These are phyloP conservation scores for Condylostylus longicornis DNA, from an alignment of 1,140 invertebrate genomes.

Conservation along the genomic window DNA sequence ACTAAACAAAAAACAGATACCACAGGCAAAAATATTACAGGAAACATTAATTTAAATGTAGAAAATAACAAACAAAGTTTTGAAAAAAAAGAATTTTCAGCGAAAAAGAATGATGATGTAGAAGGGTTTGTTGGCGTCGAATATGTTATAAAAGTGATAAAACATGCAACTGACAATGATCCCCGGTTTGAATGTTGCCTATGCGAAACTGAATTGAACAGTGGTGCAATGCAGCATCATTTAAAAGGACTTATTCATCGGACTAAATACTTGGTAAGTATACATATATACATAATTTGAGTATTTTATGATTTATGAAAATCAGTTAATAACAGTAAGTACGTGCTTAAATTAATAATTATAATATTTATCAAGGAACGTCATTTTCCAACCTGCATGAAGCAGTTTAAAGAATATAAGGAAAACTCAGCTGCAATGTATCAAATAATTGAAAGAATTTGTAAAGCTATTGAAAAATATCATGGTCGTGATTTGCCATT, in stretches of 20 bases:
- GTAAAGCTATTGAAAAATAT: slow-evolving; percentile 21
- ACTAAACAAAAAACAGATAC: too few relatives aligned
- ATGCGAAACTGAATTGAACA: slow-evolving; percentile 16
- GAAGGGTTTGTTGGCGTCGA: slow-evolving; percentile 22
- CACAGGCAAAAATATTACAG: too few relatives aligned
- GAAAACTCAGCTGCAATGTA: too few relatives aligned
- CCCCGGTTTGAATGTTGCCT: slow-evolving; percentile 16
- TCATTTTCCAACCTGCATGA: slow-evolving; percentile 23
- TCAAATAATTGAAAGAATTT: slow-evolving; percentile 18
- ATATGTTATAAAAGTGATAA: slow-evolving; percentile 25
- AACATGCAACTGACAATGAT: slow-evolving; percentile 4
- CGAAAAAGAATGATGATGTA: slow-evolving; percentile 7
- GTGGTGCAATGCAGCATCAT: slow-evolving; percentile 21
- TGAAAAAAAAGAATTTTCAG: too few relatives aligned
- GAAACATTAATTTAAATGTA: too few relatives aligned
- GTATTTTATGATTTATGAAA: neutral
- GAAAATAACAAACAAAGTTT: too few relatives aligned
- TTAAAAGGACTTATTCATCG: slow-evolving; percentile 21
- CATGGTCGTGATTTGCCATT: slow-evolving; percentile 19
- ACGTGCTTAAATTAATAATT: too few relatives aligned
- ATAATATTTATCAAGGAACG: neutral
- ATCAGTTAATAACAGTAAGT: too few relatives aligned
- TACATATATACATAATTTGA: neutral
- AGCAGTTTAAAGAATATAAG: slow-evolving; percentile 12
- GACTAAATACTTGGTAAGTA: slow-evolving; percentile 23